phyloP scores from a whole-genome alignment of 2,797 vertebrate genomes.

The Galagoides demidoff region DNA sequence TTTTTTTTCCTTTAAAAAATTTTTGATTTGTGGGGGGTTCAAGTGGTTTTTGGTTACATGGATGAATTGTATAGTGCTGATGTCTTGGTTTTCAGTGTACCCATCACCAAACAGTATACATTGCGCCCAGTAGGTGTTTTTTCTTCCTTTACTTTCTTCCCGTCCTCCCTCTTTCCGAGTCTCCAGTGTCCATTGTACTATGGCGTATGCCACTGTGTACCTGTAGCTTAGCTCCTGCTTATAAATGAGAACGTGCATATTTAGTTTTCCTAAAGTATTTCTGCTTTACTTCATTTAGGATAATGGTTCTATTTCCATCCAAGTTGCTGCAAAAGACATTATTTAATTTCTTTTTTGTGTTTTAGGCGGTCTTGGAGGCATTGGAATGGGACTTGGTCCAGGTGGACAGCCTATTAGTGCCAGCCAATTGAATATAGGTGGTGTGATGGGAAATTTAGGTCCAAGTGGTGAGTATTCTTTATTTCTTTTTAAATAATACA shows the following conservation, averaged over 20 bases:
- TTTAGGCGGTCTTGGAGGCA: constrained; percentile 95
- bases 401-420: constrained; percentile 98
- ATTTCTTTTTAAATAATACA: constrained; percentile 50
- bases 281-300: background rate
- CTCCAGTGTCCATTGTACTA: background rate
- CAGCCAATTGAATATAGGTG: constrained; percentile 92
- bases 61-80: background rate
- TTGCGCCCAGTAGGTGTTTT: background rate
- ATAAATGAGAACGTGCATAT: background rate
- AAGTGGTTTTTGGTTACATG: background rate
- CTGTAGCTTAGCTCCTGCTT: background rate
- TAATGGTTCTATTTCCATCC: background rate
- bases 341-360: constrained; percentile 47
- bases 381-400: constrained; percentile 98
- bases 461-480: constrained; percentile 90
- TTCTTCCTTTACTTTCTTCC: background rate
- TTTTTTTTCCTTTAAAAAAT: background rate
- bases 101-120: background rate
- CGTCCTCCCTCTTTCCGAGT: background rate
- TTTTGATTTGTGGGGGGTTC: background rate
- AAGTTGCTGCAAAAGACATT: background rate
- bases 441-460: constrained; percentile 94
- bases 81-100: background rate
- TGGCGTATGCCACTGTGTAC: background rate
- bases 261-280: background rate